These are phyloP conservation scores for Cottoperca gobio DNA, from an alignment of 2,797 vertebrate species.

Conservation along the genomic window DNA sequence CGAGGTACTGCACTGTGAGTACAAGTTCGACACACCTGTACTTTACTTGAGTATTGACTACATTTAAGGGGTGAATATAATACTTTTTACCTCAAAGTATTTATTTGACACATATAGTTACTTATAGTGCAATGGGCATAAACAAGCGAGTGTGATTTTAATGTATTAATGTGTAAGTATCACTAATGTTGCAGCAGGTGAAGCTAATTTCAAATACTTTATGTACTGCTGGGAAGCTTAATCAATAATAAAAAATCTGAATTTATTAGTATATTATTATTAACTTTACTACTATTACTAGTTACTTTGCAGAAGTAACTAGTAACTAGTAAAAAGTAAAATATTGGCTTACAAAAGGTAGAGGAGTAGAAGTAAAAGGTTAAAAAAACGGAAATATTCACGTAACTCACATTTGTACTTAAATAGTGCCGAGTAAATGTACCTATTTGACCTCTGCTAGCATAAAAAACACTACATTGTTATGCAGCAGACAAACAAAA, in stretches of 20 bases:
- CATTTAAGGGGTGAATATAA: too few species aligned
- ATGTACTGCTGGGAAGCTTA: neutral
- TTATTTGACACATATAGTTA: too few species aligned
- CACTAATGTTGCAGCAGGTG: too few species aligned
- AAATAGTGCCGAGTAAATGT: neutral
- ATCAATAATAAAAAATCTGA: neutral
- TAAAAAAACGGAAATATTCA: neutral
- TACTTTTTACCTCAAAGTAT: too few species aligned
- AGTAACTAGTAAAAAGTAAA: neutral
- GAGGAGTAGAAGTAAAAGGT: neutral
- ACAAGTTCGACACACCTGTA: too few species aligned
- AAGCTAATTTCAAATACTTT: neutral
- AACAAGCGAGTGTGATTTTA: too few species aligned
- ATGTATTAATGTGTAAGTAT: neutral
- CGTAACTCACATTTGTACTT: neutral
- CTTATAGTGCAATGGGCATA: too few species aligned
- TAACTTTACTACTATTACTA: too few species aligned
- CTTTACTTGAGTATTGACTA: too few species aligned
- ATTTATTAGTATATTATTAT: neutral
- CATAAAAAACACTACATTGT: neutral
- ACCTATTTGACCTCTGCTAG: neutral
- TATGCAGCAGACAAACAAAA: neutral
- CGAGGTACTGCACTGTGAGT: conserved; percentile 15
- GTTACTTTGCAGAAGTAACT: too few species aligned
- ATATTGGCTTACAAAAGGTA: neutral